Evolutionary conservation across 2,113 vertebrate species (phyloP).

Genomic region (Oxyruncus cristatus): DNA sequence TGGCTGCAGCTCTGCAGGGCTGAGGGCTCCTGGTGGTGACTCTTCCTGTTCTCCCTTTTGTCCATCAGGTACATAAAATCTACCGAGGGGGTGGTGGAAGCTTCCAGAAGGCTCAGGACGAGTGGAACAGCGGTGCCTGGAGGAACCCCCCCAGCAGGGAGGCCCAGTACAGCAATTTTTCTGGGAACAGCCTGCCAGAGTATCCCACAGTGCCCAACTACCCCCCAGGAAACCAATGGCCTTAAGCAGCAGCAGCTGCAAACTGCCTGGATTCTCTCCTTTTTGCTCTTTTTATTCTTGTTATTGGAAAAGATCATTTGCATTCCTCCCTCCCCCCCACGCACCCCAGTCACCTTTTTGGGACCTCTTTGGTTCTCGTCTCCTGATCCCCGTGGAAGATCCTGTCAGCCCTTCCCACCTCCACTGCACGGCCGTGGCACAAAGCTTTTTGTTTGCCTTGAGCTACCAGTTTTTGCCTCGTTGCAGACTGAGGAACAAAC

Average conservation of each 20-base stretch:
- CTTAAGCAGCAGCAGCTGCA: conserved; percentile 40
- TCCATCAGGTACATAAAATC: conserved; percentile 87
- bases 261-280: conserved; percentile 44
- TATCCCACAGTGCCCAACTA: conserved; percentile 93
- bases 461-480: neutral
- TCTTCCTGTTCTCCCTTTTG: neutral
- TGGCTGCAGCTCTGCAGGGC: neutral
- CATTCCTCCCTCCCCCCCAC: neutral
- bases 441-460: neutral
- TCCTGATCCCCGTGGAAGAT: neutral
- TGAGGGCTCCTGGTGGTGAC: neutral
- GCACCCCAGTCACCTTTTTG: neutral
- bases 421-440: neutral
- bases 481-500: neutral
- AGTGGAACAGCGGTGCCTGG: conserved; percentile 88
- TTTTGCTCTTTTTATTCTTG: conserved; percentile 18
- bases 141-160: conserved; percentile 81
- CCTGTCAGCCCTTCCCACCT: neutral
- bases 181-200: conserved; percentile 90
- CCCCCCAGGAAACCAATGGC: conserved; percentile 75
- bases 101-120: conserved; percentile 87
- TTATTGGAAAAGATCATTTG: conserved; percentile 33
- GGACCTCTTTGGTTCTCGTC: neutral
- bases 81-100: conserved; percentile 90
- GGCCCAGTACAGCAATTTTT: conserved; percentile 83